A percentile compares a stretch with the other conserved stretches of the same genome.
Conservation (phyloP, 2,113 vertebrate species). For the Benitochromis conjunctus region DNA sequence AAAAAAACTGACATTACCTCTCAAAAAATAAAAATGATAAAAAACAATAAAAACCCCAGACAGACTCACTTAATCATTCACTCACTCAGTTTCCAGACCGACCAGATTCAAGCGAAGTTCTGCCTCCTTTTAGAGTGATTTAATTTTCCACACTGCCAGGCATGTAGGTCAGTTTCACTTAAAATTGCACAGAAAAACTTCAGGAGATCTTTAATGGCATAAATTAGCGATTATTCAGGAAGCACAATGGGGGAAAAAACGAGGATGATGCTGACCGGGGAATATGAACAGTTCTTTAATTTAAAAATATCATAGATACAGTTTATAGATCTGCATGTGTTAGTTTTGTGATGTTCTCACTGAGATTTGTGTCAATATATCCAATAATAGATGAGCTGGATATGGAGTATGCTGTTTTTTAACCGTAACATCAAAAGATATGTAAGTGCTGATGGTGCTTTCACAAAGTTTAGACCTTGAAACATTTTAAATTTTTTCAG, state of each 20-base stretch:
- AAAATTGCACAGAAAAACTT: slow-evolving; percentile 11
- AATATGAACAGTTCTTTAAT: not conserved
- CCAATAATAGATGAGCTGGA: not conserved
- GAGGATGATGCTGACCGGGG: slow-evolving; percentile 10
- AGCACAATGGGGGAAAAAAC: not conserved
- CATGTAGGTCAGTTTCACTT: slow-evolving; percentile 48
- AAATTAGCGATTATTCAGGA: slow-evolving; percentile 50
- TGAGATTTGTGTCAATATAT: not conserved
- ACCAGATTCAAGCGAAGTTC: slow-evolving; percentile 19
- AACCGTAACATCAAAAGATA: not conserved
- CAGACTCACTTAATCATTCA: slow-evolving; percentile 34
- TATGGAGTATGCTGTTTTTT: not conserved
- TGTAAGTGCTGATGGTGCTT: not conserved
- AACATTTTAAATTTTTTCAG: not conserved
- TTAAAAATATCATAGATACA: not conserved
- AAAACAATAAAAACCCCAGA: slow-evolving; percentile 3
- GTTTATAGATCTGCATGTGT: not conserved
- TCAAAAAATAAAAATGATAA: not conserved
- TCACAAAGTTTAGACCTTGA: not conserved
- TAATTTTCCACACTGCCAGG: slow-evolving; percentile 60
- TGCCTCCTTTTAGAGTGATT: slow-evolving; percentile 31
- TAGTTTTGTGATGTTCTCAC: not conserved
- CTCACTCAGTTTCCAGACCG: not conserved
- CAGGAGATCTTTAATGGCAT: slow-evolving; percentile 44
- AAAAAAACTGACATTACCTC: not conserved